Evolutionary conservation across 2,888 invertebrate genomes (phyloP), one percentile per base, ranked within the genome.

Genomic region (Agrotis puta): DNA sequence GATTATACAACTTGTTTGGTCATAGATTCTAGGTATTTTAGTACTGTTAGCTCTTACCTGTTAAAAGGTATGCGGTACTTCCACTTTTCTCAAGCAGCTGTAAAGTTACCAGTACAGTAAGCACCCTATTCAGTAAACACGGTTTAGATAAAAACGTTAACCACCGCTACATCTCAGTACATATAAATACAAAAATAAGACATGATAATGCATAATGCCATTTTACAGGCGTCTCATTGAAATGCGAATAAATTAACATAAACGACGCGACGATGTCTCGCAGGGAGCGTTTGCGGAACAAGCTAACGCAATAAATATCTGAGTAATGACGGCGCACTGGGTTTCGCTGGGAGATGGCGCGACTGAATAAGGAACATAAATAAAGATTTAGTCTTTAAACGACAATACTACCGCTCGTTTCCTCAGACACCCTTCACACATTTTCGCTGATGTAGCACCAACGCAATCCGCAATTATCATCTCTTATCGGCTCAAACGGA

Each of bases 161-260:
- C 73, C 74, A 63, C 82, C 77, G 85, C 86, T 86, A 86, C 84
- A 82, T 82, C 72, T 79, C 72, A 84, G 77, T 82, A 86, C 82
- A 85, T 88, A 86, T 86, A 87, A 88, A 86, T 86, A 89, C 81
- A 89, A 90, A 90, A 92, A 90, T 89, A 90, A 89, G 88, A 90
- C 91, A 91, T 89, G 88, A 91, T 91, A 92, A 91, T 92, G 88
- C 89, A 92, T 91, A 91, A 92, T 91, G 87, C 85, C 84, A 90
- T 91, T 92, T 92, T 89, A 92, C 88, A 89, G 89, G 88, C 90
- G 88, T 88, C 90, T 92, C 91, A 93, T 94, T 94, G 89, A 93
- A 91, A 94, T 94, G 92, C 92, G 90, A 94, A 94, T 95, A 94
- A 92, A 94, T 95, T 94, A 93, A 91, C 92, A 93, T 93, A 94